Evolutionary conservation across 1,140 invertebrate species (phyloP).

Genomic region (Drosophila varians): DNA sequence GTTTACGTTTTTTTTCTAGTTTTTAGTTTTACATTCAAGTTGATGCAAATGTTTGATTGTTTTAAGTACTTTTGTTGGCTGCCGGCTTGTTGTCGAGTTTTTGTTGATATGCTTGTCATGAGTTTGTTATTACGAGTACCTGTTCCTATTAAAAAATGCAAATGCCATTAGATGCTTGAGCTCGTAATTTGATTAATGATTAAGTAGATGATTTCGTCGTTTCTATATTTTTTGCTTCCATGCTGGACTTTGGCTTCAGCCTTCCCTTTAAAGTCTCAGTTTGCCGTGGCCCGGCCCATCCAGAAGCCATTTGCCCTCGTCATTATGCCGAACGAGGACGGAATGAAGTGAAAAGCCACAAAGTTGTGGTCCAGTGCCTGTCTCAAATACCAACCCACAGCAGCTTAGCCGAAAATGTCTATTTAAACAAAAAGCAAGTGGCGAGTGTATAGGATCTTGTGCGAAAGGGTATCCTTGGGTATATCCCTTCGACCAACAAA

Average conservation of each 20-base stretch:
- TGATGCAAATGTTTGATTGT: conserved; percentile 47
- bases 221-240: conserved; percentile 19
- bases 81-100: conserved; percentile 26
- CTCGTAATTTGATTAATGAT: conserved; percentile 55
- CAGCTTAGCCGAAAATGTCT: conserved; percentile 47
- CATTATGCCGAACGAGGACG: conserved; percentile 48
- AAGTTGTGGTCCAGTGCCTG: conserved; percentile 36
- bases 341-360: conserved; percentile 73
- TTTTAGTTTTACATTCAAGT: conserved; percentile 9
- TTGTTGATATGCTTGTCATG: conserved; percentile 72
- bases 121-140: conserved; percentile 44
- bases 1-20: background rate
- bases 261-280: background rate
- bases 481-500: conserved; percentile 20
- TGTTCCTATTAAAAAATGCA: conserved; percentile 38
- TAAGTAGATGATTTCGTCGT: conserved; percentile 31
- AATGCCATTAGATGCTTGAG: conserved; percentile 50
- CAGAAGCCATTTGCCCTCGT: conserved; percentile 60
- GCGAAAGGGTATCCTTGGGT: background rate
- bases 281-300: conserved; percentile 23
- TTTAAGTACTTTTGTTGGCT: conserved; percentile 61
- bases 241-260: conserved; percentile 10
- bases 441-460: background rate
- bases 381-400: background rate
- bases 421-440: conserved; percentile 23